phyloP scores from a whole-genome alignment of 2,113 vertebrate species.

The Neogale vison region DNA sequence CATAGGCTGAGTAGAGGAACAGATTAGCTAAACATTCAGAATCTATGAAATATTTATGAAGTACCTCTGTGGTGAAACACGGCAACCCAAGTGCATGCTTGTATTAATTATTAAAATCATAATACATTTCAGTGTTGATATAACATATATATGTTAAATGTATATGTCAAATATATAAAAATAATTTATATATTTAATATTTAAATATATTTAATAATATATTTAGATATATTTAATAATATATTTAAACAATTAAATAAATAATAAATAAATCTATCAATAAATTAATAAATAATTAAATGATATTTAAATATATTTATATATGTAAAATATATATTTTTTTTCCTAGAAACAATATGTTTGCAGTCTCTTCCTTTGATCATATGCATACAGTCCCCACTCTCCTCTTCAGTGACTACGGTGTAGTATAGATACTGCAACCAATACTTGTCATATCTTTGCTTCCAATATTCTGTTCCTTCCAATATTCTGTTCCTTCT shows the following conservation, averaged over 20 bases:
- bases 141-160: too few relatives aligned
- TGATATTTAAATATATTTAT: too few relatives aligned
- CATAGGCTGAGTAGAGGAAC: background rate
- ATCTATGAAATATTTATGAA: constrained; percentile 51
- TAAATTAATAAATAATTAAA: too few relatives aligned
- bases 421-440: background rate
- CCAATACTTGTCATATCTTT: background rate
- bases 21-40: constrained; percentile 63
- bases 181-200: too few relatives aligned
- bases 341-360: background rate
- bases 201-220: too few relatives aligned
- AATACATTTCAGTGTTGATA: constrained; percentile 34
- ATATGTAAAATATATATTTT: background rate
- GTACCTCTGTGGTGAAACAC: background rate
- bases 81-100: background rate
- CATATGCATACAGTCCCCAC: rapidly evolving
- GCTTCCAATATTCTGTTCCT: background rate
- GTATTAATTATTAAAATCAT: constrained; percentile 59
- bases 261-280: too few relatives aligned
- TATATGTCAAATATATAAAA: too few relatives aligned
- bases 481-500: background rate
- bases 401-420: background rate
- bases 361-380: background rate
- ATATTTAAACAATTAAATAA: too few relatives aligned
- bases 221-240: too few relatives aligned